Base-by-base conservation (phyloP, 2,888 invertebrate species). In the Apocheima hispidaria region DNA sequence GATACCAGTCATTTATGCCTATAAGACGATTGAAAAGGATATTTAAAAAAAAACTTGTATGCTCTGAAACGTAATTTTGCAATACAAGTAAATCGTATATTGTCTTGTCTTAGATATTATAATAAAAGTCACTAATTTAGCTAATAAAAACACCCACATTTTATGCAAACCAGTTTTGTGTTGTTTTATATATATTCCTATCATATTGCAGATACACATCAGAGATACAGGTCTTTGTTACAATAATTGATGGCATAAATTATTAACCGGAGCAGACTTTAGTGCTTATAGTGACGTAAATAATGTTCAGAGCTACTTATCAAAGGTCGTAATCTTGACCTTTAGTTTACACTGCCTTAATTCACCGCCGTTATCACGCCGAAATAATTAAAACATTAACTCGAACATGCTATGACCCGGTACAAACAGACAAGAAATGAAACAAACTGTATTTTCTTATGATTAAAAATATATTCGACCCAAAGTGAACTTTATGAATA, bases 381-480 rank as follows among this genome's bases (percentile, higher is more conserved):
- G n/a, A 30, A 21, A 44, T 10, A 44, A 46, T 48, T 26, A 44
- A 57, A 41, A 48, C 14, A 48, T 35, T 26, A 33, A 40, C 21
- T 46, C 14, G 20, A 35, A 36, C 38, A 53, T 26, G 41, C 40
- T 16, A 49, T 9, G 21, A 36, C 36, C 36, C 28, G 43, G 30
- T 28, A 21, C 21, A 7, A 35, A 35, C 20, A n/a, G n/a, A 16
- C 16, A 14, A n/a, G 7, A 46, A 56, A 60, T 26, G n/a, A n/a
- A 40, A 16, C 14, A 50, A 41, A 54, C 61, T 69, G 60, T 75
- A 72, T 77, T 78, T 69, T 70, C 56, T 26, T 63, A 63, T n/a
- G 12, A 58, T 14, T 52, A 74, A 72, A 78, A 79, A 74, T 75
- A 73, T 78, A 75, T 75, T 71, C 73, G 72, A 76, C 74, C 70